phyloP scores from a whole-genome alignment of 1,140 invertebrate species.

The Varroa destructor region DNA sequence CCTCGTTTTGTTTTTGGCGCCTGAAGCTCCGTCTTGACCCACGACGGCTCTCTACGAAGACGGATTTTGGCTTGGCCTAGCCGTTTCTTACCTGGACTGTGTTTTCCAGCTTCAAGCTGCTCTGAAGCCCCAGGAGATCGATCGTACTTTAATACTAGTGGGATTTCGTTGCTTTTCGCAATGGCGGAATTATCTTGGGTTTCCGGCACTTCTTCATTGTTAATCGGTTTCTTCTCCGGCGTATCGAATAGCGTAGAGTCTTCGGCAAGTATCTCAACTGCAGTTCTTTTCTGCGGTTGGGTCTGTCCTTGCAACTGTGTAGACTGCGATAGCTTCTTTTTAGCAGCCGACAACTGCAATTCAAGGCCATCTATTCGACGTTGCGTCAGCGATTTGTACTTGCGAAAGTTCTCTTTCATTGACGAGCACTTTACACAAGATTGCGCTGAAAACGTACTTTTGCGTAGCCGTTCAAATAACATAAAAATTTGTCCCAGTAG shows the following conservation, averaged over 20 bases:
- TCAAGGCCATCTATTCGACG: slow-evolving; percentile 9
- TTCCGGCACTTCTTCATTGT: slow-evolving; percentile 15
- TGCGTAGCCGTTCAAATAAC: background rate
- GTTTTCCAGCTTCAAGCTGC: background rate
- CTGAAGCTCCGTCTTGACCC: background rate
- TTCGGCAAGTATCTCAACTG: slow-evolving; percentile 1
- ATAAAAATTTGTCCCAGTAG: slow-evolving; percentile 12
- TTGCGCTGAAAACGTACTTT: background rate
- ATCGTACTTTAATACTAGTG: background rate
- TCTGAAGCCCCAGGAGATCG: background rate
- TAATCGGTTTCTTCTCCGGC: background rate
- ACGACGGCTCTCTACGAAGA: background rate
- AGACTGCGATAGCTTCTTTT: slow-evolving; percentile 1
- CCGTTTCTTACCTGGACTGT: background rate
- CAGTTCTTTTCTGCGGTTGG: no score
- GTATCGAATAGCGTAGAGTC: slow-evolving; percentile 15
- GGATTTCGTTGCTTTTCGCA: no score
- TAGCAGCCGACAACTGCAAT: background rate
- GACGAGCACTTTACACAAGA: background rate
- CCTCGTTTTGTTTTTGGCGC: background rate
- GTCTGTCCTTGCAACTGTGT: background rate
- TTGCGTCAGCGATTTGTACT: slow-evolving; percentile 8
- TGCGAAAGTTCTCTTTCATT: background rate
- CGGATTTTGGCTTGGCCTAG: background rate
- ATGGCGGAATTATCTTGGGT: background rate